Evolutionary conservation across 2,113 vertebrate genomes (phyloP).

Genomic region (Xiphophorus hellerii): DNA sequence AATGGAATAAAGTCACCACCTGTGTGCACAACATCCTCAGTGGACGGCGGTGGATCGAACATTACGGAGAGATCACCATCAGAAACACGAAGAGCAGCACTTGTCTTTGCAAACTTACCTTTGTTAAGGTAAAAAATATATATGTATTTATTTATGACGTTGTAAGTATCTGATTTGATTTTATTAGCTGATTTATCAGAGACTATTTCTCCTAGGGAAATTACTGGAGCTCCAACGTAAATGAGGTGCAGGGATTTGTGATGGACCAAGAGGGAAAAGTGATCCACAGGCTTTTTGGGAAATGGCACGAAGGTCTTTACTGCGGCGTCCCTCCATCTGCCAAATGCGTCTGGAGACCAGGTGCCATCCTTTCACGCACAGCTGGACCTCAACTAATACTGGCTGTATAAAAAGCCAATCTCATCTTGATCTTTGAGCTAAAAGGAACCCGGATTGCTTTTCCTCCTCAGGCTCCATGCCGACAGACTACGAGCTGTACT

Average conservation of each 20-base stretch:
- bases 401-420: neutral
- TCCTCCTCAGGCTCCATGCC: constrained; percentile 91
- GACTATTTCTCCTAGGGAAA: constrained; percentile 84
- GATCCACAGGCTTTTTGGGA: constrained; percentile 95
- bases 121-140: constrained; percentile 87
- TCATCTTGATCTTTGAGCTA: neutral
- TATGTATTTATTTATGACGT: neutral
- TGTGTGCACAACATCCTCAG: constrained; percentile 99
- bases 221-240: constrained; percentile 98
- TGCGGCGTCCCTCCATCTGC: constrained; percentile 95
- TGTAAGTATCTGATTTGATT: neutral
- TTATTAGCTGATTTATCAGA: neutral
- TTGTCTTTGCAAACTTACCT: constrained; percentile 98
- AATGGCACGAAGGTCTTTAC: constrained; percentile 97
- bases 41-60: constrained; percentile 96
- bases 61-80: constrained; percentile 97
- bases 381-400: neutral
- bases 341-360: constrained; percentile 98
- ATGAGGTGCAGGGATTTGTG: constrained; percentile 96
- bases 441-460: neutral
- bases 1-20: constrained; percentile 99
- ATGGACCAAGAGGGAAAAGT: constrained; percentile 98
- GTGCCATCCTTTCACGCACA: constrained; percentile 67
- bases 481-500: constrained; percentile 96
- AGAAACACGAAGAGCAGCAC: constrained; percentile 92